phyloP scores from a whole-genome alignment of 2,113 vertebrate species.

The Conger conger region DNA sequence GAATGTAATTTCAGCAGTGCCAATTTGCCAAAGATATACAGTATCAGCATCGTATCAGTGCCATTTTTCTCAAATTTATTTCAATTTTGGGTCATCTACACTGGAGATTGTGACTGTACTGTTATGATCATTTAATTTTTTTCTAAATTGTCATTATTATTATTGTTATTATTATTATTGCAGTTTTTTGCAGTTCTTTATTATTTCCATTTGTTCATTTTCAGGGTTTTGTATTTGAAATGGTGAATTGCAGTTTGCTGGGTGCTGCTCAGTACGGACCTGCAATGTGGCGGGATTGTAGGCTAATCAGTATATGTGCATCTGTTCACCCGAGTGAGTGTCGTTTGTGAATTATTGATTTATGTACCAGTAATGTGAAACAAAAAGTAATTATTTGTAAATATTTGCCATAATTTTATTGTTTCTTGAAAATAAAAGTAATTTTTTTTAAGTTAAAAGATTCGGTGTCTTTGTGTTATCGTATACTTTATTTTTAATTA shows the following conservation, averaged over 20 bases:
- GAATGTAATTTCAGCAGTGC: conserved; percentile 99
- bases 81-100: conserved; percentile 68
- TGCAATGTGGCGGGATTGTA: conserved; percentile 80
- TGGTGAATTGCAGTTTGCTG: conserved; percentile 86
- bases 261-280: conserved; percentile 87
- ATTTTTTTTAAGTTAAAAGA: conserved; percentile 89
- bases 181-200: conserved; percentile 24
- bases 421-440: conserved; percentile 99
- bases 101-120: conserved; percentile 67
- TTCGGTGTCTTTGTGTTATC: conserved; percentile 35
- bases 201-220: conserved; percentile 40
- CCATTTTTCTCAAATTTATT: conserved; percentile 66
- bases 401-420: conserved; percentile 99
- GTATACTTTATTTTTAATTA: neutral
- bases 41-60: conserved; percentile 40
- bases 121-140: conserved; percentile 59
- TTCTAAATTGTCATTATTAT: conserved; percentile 60
- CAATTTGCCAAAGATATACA: conserved; percentile 99
- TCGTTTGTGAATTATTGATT: conserved; percentile 95
- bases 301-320: conserved; percentile 88
- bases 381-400: conserved; percentile 99
- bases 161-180: conserved; percentile 58
- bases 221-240: conserved; percentile 73
- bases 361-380: conserved; percentile 98
- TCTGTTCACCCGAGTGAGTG: conserved; percentile 96